Base-by-base conservation (phyloP, 1,140 invertebrate species). In the Vanessa tameamea region DNA sequence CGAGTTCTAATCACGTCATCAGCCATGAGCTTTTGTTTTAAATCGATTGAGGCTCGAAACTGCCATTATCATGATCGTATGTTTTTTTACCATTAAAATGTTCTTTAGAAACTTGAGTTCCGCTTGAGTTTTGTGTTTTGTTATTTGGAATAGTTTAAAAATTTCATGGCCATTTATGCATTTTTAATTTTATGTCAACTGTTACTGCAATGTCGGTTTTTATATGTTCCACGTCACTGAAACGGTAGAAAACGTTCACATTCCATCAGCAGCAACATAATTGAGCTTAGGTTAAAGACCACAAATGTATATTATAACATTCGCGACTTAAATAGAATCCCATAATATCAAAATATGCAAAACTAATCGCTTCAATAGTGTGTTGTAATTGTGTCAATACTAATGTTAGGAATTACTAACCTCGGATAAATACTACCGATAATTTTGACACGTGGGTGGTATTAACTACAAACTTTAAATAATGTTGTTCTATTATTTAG, bases 21-120 rank as follows among this genome's bases (percentile, higher is more conserved):
- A 73, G 73, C 69, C 70, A 64, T 57, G 71, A 65, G 67, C 65
- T 83, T 81, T 79, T 73, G 72, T 80, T 81, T 77, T 57, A 65
- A 78, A 72, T 75, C 57, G 72, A 76, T 75, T 74, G 16, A 64
- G 78, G 73, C 76, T 79, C 77, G 69, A 69, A 53, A 64, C 73
- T 67, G 43, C 69, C 74, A 73, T 78, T 72, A 74, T 72, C 78
- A 79, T 68, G 61, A 69, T 53, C 20, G 47, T 61, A 14, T 26
- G 57, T 43, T 48, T 64, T 64, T 26, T 64, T 15, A 69, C 55
- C 51, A 61, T 68, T 63, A 68, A 69, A 73, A 47, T 63, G 47
- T 23, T 63, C 66, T 67, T 73, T 70, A 37, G 61, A 66, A 61
- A 67, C 57, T 67, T 67, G 67, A 69, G 59, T 73, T 69, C 43